Evolutionary conservation across 2,113 vertebrate species (phyloP), one percentile per base, ranked within the genome.

Genomic region (Serinus canaria): DNA sequence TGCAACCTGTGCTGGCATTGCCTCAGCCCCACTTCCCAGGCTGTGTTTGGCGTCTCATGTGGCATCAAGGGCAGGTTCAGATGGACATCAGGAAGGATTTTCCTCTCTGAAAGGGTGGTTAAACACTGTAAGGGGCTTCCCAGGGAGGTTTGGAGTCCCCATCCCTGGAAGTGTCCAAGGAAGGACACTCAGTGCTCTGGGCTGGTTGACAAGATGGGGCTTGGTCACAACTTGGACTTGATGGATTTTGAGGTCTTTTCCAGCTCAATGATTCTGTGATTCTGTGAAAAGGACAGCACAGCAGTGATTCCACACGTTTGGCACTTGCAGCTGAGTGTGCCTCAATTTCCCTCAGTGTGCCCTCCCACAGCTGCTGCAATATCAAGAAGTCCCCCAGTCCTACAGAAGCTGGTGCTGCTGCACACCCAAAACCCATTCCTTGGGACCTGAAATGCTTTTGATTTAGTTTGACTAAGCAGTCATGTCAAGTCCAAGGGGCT

Each of bases 281-380:
- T 56, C 39, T 30, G 35, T 35, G 24, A 14, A 60, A 31, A 21
- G 24, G 46, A 9, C 44, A 20, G 16, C n/a, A 31, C 35, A 33
- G 30, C 16, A 85, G 39, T 0, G 1, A 33, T n/a, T 35, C 28
- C 37, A 25, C 1, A 1, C 1, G 1, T 24, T 5, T 86, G 72
- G 22, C 35, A 24, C 44, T 22, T 49, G 10, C 28, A 24, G 33
- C 30, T 60, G n/a, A 39, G 13, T 10, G 43, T 72, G 66, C 85
- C 50, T 80, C 66, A 30, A 18, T 37, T 82, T 60, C 35, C 46
- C 70, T 37, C 6, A 0, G 10, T 17, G 33, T 47, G 60, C 28
- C 6, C 35, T 60, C 44, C 56, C 31, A 18, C 6, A 25, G 16
- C 4, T 44, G 63, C 22, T 49, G 52, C 37, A 49, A 12, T 18